Percentiles rank a stretch among this genome's conserved stretches.
phyloP scores from a whole-genome alignment of 2,888 invertebrate genomes.

The Luffia ferchaultella region DNA sequence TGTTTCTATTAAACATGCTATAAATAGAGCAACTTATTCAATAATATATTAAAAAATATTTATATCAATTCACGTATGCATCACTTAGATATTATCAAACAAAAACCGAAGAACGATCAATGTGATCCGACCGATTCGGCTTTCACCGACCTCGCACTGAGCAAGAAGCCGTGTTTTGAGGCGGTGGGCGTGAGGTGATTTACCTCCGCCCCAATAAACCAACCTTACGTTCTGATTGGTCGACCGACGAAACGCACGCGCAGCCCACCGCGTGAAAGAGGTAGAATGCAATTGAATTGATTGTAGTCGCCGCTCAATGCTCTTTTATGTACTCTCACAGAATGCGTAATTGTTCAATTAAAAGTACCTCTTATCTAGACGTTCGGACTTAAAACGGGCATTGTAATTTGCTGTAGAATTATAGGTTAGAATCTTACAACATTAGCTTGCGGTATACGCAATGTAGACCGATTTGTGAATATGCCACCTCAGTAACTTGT shows the following conservation, averaged over 20 bases:
- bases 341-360: slow-evolving; percentile 36
- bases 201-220: slow-evolving; percentile 30
- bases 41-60: too few relatives aligned
- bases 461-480: background rate
- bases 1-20: too few relatives aligned
- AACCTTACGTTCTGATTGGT: slow-evolving; percentile 36
- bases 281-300: slow-evolving; percentile 46
- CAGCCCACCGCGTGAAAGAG: slow-evolving; percentile 21
- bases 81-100: too few relatives aligned
- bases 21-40: too few relatives aligned
- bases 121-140: background rate
- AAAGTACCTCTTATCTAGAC: slow-evolving; percentile 15
- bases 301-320: slow-evolving; percentile 29
- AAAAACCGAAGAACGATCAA: background rate
- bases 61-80: too few relatives aligned
- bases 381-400: slow-evolving; percentile 6
- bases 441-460: background rate
- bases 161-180: slow-evolving; percentile 16
- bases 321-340: slow-evolving; percentile 31
- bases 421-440: background rate
- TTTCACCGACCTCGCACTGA: background rate
- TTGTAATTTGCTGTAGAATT: slow-evolving; percentile 13
- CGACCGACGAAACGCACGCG: slow-evolving; percentile 31
- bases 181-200: slow-evolving; percentile 36
- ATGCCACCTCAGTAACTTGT: background rate